Conservation (phyloP, 1,140 invertebrate genomes). For the Megathymus violae region DNA sequence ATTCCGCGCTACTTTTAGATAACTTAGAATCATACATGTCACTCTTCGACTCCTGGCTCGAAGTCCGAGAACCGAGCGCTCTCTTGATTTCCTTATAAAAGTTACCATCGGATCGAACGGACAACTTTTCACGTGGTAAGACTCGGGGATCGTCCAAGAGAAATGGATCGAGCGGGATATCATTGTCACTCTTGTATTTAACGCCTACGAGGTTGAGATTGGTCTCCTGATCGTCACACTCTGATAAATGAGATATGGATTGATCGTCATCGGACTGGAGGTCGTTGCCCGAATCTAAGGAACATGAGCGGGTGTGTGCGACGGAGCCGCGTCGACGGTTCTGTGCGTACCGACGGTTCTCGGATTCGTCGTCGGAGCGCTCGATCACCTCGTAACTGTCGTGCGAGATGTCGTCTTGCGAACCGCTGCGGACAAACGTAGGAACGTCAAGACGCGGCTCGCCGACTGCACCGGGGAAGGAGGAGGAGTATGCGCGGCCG, state of each 20-base stretch:
- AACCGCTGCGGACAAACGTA: constrained; percentile 85
- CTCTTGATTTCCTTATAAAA: constrained; percentile 88
- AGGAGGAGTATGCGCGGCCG: constrained; percentile 89
- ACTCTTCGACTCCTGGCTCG: constrained; percentile 87
- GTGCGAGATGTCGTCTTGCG: constrained; percentile 94
- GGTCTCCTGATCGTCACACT: constrained; percentile 63
- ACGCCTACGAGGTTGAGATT: constrained; percentile 65
- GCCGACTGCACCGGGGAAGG: constrained; percentile 91
- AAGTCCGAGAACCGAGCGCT: constrained; percentile 85
- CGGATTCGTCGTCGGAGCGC: constrained; percentile 87
- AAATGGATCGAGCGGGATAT: constrained; percentile 86
- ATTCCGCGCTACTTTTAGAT: constrained; percentile 85
- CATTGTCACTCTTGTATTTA: constrained; percentile 86
- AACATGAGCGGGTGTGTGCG: constrained; percentile 85
- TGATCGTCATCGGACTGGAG: constrained; percentile 87
- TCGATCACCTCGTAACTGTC: constrained; percentile 95
- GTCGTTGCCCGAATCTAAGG: constrained; percentile 88
- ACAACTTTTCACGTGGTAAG: constrained; percentile 87
- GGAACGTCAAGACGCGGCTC: constrained; percentile 86
- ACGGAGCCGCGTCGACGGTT: constrained; percentile 54
- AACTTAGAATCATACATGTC: constrained; percentile 87
- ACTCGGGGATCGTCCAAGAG: constrained; percentile 87
- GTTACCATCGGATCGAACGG: constrained; percentile 87
- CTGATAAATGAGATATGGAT: constrained; percentile 82
- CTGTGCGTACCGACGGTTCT: constrained; percentile 62